phyloP scores from a whole-genome alignment of 2,888 invertebrate species.

The Masnerella sp. region DNA sequence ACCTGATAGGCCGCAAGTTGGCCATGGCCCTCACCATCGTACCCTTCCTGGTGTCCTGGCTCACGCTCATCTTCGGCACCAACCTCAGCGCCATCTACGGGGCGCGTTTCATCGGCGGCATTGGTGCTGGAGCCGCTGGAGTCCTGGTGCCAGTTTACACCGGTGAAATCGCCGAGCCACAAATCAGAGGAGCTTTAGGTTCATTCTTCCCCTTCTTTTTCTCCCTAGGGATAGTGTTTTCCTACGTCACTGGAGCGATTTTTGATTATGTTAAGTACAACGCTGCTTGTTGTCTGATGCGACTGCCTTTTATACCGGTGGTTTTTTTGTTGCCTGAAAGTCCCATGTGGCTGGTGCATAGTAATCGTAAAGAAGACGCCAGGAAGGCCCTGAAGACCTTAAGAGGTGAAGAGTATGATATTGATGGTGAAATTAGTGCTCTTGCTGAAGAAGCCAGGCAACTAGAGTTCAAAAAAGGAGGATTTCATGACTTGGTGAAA shows the following conservation, averaged over 20 bases:
- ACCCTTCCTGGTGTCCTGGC: constrained; percentile 76
- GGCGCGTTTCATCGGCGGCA: constrained; percentile 77
- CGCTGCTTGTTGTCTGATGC: constrained; percentile 72
- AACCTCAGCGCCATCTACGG: constrained; percentile 64
- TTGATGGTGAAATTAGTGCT: constrained; percentile 65
- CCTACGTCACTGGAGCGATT: constrained; percentile 77
- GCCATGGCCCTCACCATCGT: constrained; percentile 65
- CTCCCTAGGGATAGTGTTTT: constrained; percentile 78
- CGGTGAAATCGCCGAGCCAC: constrained; percentile 79
- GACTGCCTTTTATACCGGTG: constrained; percentile 73
- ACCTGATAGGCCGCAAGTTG: constrained; percentile 69
- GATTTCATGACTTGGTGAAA: constrained; percentile 68
- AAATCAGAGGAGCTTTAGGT: constrained; percentile 79
- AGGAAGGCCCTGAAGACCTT: constrained; percentile 63
- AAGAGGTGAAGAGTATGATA: constrained; percentile 67
- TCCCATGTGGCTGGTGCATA: constrained; percentile 71
- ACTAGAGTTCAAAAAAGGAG: constrained; percentile 68
- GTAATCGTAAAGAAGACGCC: constrained; percentile 64
- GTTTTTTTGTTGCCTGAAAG: constrained; percentile 72
- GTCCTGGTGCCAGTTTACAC: constrained; percentile 79
- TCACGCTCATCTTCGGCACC: constrained; percentile 70
- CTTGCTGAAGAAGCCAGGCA: constrained; percentile 68
- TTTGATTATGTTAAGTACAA: constrained; percentile 77
- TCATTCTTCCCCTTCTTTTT: constrained; percentile 78
- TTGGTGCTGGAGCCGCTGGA: constrained; percentile 76